phyloP scores from a whole-genome alignment of 2,888 invertebrate genomes.

The Flexamia atlantica region DNA sequence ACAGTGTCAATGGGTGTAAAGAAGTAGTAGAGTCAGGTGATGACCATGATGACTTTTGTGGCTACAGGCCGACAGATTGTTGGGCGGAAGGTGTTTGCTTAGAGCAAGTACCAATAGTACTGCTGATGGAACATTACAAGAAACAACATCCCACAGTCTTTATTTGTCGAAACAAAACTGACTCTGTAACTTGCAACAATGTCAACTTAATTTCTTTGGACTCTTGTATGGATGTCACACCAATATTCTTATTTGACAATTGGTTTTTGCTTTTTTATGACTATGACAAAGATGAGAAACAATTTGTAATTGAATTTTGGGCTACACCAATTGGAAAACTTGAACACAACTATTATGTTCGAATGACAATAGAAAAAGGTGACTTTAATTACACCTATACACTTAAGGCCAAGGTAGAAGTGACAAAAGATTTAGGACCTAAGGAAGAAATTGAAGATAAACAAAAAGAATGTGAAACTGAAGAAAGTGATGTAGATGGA shows the following conservation, averaged over 20 bases:
- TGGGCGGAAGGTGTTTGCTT: background rate
- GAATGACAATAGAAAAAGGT: background rate
- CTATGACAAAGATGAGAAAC: background rate
- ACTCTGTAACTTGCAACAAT: background rate
- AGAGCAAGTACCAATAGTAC: background rate
- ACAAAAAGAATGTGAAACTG: too few species aligned
- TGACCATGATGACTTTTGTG: background rate
- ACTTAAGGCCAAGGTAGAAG: background rate
- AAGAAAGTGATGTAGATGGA: background rate
- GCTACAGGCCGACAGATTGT: background rate
- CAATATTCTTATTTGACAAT: background rate
- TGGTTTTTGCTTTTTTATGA: background rate
- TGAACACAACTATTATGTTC: background rate
- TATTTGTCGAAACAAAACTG: background rate
- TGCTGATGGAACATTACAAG: background rate
- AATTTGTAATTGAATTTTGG: background rate
- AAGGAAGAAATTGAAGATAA: too few species aligned
- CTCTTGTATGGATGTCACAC: background rate
- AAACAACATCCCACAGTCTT: background rate
- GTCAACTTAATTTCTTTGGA: background rate
- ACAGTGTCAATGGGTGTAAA: conserved; percentile 1
- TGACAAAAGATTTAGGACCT: background rate
- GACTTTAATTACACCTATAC: background rate
- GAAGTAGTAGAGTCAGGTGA: background rate
- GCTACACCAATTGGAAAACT: background rate